Evolutionary conservation across 2,888 invertebrate genomes (phyloP), one percentile per base, ranked within the genome.

Genomic region (Teinopalpus imperialis): DNA sequence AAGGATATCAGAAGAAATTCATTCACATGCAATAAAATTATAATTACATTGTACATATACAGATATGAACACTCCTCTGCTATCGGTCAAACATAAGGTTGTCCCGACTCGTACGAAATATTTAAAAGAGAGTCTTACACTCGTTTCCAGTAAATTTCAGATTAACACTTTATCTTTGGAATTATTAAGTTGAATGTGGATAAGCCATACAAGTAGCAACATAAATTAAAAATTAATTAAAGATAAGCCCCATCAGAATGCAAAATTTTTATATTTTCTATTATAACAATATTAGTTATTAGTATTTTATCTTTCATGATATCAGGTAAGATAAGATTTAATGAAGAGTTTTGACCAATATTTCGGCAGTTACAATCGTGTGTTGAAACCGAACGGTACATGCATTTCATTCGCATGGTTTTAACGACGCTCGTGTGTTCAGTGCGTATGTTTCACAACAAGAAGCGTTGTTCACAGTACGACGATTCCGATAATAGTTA

Each of bases 401-500:
- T 10, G 9, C 9, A 0, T 2, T 10, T 13, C 8, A 12, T 4
- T 32, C 45, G 40, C 34, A 45, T 45, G 45, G 21, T 45, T 27
- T 14, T 14, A 10, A 5, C 13, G 23, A 9, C 21, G 34, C 23
- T 21, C 5, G n/a, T 18, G 4, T 14, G 34, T 44, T 4, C 16
- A 20, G 56, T 58, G 54, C 63, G 30, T 66, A 69, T 72, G 67
- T 59, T 54, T 52, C 21, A 40, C 43, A 18, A 30, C 30, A 51
- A 51, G 45, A 39, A 39, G 32, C 46, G 18, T 30, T 32, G 41
- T 44, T 52, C 52, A 29, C 42, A 34, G 4, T 59, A 57, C 55
- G 57, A 63, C 57, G 54, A 62, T 42, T 69, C 69, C 1, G 53
- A 68, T 36, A 51, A 57, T 23, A 54, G 57, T 21, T 57, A 60